phyloP scores from a whole-genome alignment of 2,888 invertebrate species.

The Galerucella nymphaeae region DNA sequence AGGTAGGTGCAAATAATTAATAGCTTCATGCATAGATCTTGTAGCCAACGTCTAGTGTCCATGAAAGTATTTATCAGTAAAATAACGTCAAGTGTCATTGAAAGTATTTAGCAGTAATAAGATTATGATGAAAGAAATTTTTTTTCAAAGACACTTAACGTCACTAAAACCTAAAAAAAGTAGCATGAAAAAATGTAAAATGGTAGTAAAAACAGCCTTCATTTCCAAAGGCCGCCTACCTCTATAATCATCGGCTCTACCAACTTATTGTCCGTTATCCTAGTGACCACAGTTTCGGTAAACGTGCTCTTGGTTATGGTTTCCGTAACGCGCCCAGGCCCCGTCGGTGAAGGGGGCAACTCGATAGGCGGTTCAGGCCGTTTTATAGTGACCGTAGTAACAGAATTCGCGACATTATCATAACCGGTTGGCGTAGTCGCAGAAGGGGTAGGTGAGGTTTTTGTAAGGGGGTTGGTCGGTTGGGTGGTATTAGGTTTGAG shows the following conservation, averaged over 20 bases:
- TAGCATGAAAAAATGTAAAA: conserved; percentile 25
- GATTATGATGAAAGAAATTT: background rate
- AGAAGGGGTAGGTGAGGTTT: conserved; percentile 57
- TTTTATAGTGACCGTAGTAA: conserved; percentile 88
- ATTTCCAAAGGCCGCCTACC: conserved; percentile 71
- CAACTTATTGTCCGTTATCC: conserved; percentile 92
- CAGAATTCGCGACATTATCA: conserved; percentile 65
- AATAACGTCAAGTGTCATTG: background rate
- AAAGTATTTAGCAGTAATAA: conserved; percentile 5
- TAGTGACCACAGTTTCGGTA: conserved; percentile 94
- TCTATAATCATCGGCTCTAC: conserved; percentile 87
- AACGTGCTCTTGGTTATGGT: conserved; percentile 96
- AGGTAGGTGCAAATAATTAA: conserved; percentile 18
- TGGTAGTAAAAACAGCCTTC: conserved; percentile 36
- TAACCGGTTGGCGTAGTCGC: conserved; percentile 50
- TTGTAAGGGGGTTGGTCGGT: conserved; percentile 42
- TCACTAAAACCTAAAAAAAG: conserved; percentile 15
- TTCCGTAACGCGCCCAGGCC: conserved; percentile 90
- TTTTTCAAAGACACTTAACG: background rate
- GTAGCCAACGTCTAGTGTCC: background rate
- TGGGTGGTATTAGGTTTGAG: conserved; percentile 64
- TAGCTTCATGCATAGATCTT: conserved; percentile 28
- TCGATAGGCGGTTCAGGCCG: conserved; percentile 75
- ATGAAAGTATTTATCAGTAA: conserved; percentile 5
- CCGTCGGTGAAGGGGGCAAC: conserved; percentile 85